phyloP scores from a whole-genome alignment of 2,888 invertebrate species.

The Tachystola acroxantha region DNA sequence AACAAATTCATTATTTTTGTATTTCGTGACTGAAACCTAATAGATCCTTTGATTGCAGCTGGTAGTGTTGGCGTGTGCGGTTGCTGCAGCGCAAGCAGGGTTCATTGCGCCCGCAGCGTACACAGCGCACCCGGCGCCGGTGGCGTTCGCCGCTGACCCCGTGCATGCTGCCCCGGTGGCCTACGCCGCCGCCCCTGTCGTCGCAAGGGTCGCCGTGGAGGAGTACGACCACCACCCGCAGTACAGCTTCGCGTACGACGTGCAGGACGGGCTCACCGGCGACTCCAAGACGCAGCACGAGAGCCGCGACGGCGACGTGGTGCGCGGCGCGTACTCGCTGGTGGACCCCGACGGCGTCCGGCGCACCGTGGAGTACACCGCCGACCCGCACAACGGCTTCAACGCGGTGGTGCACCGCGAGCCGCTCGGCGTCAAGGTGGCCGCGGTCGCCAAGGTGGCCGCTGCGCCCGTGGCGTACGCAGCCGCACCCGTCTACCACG shows the following conservation, averaged over 20 bases:
- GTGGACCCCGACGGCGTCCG: conserved; percentile 77
- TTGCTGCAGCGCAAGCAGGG: conserved; percentile 42
- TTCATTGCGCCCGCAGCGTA: conserved; percentile 31
- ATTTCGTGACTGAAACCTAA: conserved; percentile 6
- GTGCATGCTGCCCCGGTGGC: conserved; percentile 15
- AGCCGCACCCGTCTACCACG: neutral
- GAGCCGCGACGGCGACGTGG: conserved; percentile 62
- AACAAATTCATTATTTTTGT: conserved; percentile 8
- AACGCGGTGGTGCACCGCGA: conserved; percentile 77
- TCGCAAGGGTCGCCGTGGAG: conserved; percentile 42
- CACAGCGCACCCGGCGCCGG: conserved; percentile 23
- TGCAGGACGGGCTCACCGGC: conserved; percentile 73
- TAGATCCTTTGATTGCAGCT: conserved; percentile 25
- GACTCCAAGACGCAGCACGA: conserved; percentile 68
- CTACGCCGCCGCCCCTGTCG: conserved; percentile 23
- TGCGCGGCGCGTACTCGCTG: conserved; percentile 74
- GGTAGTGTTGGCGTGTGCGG: conserved; percentile 39
- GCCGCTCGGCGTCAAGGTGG: conserved; percentile 37
- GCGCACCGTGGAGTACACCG: conserved; percentile 74
- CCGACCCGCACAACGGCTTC: conserved; percentile 70
- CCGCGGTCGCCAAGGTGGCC: conserved; percentile 32
- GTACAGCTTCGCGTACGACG: conserved; percentile 76
- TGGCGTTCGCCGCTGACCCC: too few species aligned
- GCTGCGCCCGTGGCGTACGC: conserved; percentile 15
- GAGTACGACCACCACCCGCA: conserved; percentile 49